phyloP scores from a whole-genome alignment of 2,888 invertebrate species.

The Drosophila nr. perissopoda region DNA sequence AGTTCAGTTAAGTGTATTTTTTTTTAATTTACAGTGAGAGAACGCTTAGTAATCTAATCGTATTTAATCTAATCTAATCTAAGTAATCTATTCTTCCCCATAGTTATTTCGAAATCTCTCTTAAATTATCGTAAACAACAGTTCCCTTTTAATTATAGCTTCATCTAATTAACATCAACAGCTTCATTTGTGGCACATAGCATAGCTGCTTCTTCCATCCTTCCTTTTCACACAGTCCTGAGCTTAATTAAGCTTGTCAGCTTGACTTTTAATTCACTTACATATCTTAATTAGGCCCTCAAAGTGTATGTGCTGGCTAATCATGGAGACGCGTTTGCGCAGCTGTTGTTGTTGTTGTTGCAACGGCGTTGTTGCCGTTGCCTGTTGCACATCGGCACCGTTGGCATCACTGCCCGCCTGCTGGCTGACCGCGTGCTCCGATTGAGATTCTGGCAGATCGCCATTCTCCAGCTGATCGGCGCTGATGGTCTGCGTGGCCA shows the following conservation, averaged over 20 bases:
- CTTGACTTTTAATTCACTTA: slow-evolving; percentile 48
- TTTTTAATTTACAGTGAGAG: too few relatives aligned
- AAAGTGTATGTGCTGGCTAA: slow-evolving; percentile 77
- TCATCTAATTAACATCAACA: not conserved
- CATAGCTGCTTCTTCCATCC: not conserved
- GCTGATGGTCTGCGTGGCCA: slow-evolving; percentile 63
- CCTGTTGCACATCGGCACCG: slow-evolving; percentile 63
- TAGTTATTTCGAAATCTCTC: not conserved
- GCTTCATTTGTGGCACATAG: not conserved
- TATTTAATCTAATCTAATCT: not conserved
- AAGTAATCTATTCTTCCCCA: not conserved
- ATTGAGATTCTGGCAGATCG: slow-evolving; percentile 56
- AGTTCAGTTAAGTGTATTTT: too few relatives aligned
- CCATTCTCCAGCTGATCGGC: slow-evolving; percentile 73
- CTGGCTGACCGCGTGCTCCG: slow-evolving; percentile 40
- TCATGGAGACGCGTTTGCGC: slow-evolving; percentile 67
- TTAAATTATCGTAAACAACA: not conserved
- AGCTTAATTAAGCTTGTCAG: not conserved
- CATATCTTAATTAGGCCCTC: slow-evolving; percentile 82
- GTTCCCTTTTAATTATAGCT: not conserved
- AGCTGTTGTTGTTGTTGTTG: slow-evolving; percentile 69
- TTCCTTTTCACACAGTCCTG: not conserved
- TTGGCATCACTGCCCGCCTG: slow-evolving; percentile 46
- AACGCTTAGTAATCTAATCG: too few relatives aligned
- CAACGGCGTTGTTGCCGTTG: slow-evolving; percentile 68